A percentile compares a stretch with the other conserved stretches of the same genome.
Evolutionary conservation across 2,888 invertebrate species (phyloP).

Genomic region (Amaurobius ferox): DNA sequence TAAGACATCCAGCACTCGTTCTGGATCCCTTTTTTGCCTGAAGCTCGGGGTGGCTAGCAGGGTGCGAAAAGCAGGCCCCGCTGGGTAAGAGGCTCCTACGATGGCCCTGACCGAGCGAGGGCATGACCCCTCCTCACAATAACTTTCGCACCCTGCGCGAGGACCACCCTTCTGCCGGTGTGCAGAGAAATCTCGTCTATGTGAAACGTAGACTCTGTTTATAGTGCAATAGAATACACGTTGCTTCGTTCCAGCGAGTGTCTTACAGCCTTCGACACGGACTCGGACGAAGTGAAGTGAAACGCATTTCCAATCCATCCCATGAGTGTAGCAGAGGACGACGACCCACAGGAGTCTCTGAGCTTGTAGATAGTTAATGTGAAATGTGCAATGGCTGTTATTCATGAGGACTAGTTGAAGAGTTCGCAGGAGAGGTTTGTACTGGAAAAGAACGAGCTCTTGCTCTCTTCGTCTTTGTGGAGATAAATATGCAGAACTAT

Average conservation of each 20-base stretch:
- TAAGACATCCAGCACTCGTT: slow-evolving; percentile 78
- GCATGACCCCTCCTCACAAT: slow-evolving; percentile 60
- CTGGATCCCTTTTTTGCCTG: slow-evolving; percentile 47
- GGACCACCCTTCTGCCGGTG: slow-evolving; percentile 57
- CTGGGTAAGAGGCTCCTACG: slow-evolving; percentile 24
- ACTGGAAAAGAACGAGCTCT: too few species aligned
- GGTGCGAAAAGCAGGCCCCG: slow-evolving; percentile 71
- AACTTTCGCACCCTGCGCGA: slow-evolving; percentile 70
- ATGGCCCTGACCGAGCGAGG: slow-evolving; percentile 32
- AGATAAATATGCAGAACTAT: too few species aligned
- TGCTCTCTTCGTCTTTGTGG: too few species aligned
- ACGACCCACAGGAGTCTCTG: too few species aligned
- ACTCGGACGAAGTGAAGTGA: not conserved
- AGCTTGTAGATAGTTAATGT: too few species aligned
- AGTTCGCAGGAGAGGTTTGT: too few species aligned
- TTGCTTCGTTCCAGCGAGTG: not conserved
- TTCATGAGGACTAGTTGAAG: too few species aligned
- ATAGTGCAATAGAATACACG: slow-evolving; percentile 8
- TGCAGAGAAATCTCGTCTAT: slow-evolving; percentile 19
- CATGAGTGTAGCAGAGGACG: too few species aligned
- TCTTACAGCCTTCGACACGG: not conserved
- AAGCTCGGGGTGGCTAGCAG: slow-evolving; percentile 71
- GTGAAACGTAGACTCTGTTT: not conserved
- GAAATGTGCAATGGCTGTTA: too few species aligned
- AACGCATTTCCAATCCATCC: too few species aligned